Evolutionary conservation across 2,797 vertebrate species (phyloP).

Genomic region (Orientallactaga sibirica): DNA sequence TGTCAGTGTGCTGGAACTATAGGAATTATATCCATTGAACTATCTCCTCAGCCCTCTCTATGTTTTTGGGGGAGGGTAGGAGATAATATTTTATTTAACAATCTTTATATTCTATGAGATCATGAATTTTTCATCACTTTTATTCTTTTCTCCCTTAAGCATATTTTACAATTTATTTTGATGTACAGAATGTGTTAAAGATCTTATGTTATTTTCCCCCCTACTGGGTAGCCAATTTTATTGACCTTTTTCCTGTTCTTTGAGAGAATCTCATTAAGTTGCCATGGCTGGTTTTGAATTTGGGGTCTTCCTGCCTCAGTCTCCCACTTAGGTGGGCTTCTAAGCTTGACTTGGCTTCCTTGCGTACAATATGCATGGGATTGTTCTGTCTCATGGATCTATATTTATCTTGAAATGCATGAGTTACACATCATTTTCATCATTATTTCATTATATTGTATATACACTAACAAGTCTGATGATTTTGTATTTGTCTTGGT

Average conservation of each 20-base stretch:
- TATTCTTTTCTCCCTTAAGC: conserved; percentile 31
- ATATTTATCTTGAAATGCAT: neutral
- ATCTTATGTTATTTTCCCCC: neutral
- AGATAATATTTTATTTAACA: conserved; percentile 18
- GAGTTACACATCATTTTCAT: neutral
- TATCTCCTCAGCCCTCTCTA: too few relatives aligned
- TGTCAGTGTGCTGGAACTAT: too few relatives aligned
- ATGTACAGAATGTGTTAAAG: conserved; percentile 9
- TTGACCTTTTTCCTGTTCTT: too few relatives aligned
- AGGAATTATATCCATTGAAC: too few relatives aligned
- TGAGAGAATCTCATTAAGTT: neutral
- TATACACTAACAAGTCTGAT: neutral
- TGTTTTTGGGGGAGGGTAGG: neutral
- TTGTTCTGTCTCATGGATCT: neutral
- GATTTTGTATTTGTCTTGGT: neutral
- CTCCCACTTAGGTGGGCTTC: too few relatives aligned
- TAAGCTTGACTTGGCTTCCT: neutral
- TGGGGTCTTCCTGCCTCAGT: neutral
- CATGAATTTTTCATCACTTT: neutral
- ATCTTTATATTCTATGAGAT: neutral
- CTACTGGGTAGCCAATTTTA: neutral
- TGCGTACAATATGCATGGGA: neutral
- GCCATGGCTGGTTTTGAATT: neutral
- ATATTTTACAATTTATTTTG: conserved; percentile 48
- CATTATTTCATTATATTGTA: neutral